phyloP scores from a whole-genome alignment of 2,888 invertebrate species.

The Tetragonula carbonaria region DNA sequence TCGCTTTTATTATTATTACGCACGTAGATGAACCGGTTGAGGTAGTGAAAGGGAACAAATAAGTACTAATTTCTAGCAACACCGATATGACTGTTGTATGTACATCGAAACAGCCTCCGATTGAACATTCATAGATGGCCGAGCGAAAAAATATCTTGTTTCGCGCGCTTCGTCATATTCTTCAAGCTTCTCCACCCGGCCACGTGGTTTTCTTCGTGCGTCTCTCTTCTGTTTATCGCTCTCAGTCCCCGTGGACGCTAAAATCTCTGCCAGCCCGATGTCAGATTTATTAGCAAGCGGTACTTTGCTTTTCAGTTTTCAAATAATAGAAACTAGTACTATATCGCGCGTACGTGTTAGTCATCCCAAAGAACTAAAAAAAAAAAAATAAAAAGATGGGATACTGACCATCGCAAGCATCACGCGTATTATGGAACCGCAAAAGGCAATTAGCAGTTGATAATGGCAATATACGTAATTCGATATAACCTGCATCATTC shows the following conservation, averaged over 20 bases:
- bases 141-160: not conserved
- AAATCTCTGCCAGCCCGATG: not conserved
- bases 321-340: not conserved
- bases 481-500: slow-evolving; percentile 44
- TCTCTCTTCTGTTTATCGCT: not conserved
- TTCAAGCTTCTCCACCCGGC: not conserved
- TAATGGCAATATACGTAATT: slow-evolving; percentile 56
- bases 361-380: not conserved
- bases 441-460: slow-evolving; percentile 53
- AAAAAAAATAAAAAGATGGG: slow-evolving; percentile 46
- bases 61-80: slow-evolving; percentile 38
- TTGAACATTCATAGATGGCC: slow-evolving; percentile 41
- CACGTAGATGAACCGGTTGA: slow-evolving; percentile 47
- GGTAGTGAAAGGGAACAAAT: slow-evolving; percentile 67
- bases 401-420: slow-evolving; percentile 60
- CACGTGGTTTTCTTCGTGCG: slow-evolving; percentile 3
- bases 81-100: slow-evolving; percentile 36
- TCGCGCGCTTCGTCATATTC: not conserved
- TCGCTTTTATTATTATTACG: slow-evolving; percentile 34
- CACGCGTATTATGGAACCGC: slow-evolving; percentile 52
- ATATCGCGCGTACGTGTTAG: not conserved
- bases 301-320: not conserved
- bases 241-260: not conserved
- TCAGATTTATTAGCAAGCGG: slow-evolving; percentile 29
- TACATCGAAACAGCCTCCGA: slow-evolving; percentile 12